Percentiles rank a stretch among this genome's conserved stretches.
phyloP scores from a whole-genome alignment of 2,797 vertebrate species.

The Arnoldichthys spilopterus region DNA sequence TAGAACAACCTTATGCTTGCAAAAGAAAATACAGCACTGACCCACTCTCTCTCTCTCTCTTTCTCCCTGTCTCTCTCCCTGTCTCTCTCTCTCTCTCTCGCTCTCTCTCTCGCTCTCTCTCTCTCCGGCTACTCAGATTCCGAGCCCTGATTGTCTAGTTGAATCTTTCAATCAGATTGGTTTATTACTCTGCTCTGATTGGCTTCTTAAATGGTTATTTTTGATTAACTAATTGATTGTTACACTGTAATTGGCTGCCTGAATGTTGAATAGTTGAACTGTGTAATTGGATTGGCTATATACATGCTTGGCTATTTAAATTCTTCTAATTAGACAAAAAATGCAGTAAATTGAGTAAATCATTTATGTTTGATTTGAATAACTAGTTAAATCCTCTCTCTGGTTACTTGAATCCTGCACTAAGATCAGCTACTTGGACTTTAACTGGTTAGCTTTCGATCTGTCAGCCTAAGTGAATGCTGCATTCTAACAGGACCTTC shows the following conservation, averaged over 20 bases:
- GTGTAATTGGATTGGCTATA: neutral
- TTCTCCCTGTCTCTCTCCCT: too few relatives aligned
- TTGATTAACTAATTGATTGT: neutral
- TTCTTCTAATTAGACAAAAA: too few relatives aligned
- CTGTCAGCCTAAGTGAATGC: neutral
- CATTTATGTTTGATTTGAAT: too few relatives aligned
- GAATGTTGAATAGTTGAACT: neutral
- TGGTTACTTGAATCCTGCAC: neutral
- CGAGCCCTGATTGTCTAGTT: neutral
- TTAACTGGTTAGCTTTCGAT: neutral
- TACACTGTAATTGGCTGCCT: neutral
- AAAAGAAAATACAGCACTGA: too few relatives aligned
- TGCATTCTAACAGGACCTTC: too few relatives aligned
- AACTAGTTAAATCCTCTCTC: neutral
- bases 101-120: neutral
- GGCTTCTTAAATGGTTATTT: neutral
- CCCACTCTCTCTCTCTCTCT: too few relatives aligned
- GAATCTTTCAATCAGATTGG: neutral
- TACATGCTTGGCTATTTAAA: too few relatives aligned
- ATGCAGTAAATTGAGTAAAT: too few relatives aligned
- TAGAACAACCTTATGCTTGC: too few relatives aligned
- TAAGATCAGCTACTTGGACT: neutral
- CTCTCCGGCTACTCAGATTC: too few relatives aligned
- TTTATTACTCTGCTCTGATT: neutral
- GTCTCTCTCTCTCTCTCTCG: neutral